Conservation (phyloP, 2,888 invertebrate species). For the Tupiocoris notatus region DNA sequence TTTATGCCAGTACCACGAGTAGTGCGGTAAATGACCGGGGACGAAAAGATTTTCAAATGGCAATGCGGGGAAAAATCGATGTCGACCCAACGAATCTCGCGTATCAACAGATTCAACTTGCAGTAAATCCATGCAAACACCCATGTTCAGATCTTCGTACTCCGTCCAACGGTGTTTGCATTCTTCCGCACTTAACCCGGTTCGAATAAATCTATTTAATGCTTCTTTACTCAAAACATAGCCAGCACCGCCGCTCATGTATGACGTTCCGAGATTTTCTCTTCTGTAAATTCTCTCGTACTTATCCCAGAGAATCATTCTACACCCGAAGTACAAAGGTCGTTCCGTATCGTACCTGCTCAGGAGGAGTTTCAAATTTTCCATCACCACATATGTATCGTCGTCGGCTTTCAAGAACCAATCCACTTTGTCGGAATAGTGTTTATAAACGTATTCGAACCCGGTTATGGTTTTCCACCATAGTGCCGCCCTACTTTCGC, state of each 20-base stretch:
- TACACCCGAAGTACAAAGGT: not conserved
- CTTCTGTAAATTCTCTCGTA: too few relatives aligned
- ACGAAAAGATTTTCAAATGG: not conserved
- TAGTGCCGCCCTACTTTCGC: not conserved
- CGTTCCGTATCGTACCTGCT: not conserved
- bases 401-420: slow-evolving; percentile 31
- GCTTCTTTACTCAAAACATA: slow-evolving; percentile 22
- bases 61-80: slow-evolving; percentile 3
- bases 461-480: slow-evolving; percentile 10
- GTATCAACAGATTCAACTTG: not conserved
- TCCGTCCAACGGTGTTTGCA: not conserved
- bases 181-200: not conserved
- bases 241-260: slow-evolving; percentile 28
- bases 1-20: not conserved
- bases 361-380: slow-evolving; percentile 2
- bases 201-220: not conserved
- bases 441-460: slow-evolving; percentile 1
- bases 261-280: not conserved
- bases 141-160: slow-evolving; percentile 15
- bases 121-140: not conserved
- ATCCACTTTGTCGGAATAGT: slow-evolving; percentile 6
- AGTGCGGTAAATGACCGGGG: not conserved
- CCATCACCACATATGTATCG: slow-evolving; percentile 28
- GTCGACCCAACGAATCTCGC: slow-evolving; percentile 8
- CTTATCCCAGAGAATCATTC: not conserved